A percentile compares a stretch with the other conserved stretches of the same genome.
These are phyloP conservation scores for Lepidurus arcticus DNA, from an alignment of 1,140 invertebrate species.

Conservation along the genomic window DNA sequence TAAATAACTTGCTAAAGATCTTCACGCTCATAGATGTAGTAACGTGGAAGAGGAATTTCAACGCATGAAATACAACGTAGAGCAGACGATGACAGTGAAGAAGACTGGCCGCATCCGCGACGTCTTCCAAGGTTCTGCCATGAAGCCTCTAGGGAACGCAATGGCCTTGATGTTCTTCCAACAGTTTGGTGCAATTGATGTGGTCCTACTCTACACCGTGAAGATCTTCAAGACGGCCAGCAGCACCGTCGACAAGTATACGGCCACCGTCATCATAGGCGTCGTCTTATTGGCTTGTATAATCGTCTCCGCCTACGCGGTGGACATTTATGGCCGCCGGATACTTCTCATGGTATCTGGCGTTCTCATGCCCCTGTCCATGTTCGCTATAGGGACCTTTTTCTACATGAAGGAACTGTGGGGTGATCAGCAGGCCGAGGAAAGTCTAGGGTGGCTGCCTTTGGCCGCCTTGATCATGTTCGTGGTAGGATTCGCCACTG, in stretches of 20 bases:
- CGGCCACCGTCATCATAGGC: conserved; percentile 72
- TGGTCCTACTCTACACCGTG: conserved; percentile 72
- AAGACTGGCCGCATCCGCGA: not conserved
- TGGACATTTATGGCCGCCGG: conserved; percentile 49
- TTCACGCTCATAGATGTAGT: not conserved
- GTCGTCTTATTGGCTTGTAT: conserved; percentile 63
- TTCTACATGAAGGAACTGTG: conserved; percentile 23
- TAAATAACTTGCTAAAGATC: conserved; percentile 12
- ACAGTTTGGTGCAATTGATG: conserved; percentile 80
- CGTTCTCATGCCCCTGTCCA: conserved; percentile 50
- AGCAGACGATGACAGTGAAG: conserved; percentile 16
- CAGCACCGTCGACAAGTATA: conserved; percentile 51
- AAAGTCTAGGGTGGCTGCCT: conserved; percentile 45
- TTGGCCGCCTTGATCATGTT: conserved; percentile 48
- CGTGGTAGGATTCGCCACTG: conserved; percentile 46
- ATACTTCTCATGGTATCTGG: conserved; percentile 51
- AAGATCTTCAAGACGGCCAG: conserved; percentile 61
- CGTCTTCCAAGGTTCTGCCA: conserved; percentile 47
- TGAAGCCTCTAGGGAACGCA: conserved; percentile 68
- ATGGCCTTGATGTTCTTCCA: conserved; percentile 88
- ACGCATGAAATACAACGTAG: conserved; percentile 27
- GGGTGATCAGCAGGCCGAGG: conserved; percentile 32
- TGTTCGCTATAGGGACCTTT: conserved; percentile 49
- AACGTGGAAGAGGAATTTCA: conserved; percentile 26
- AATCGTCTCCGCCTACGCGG: conserved; percentile 58